A percentile compares a stretch with the other conserved stretches of the same genome.
These are phyloP conservation scores for Coelopa pilipes DNA, from an alignment of 2,888 invertebrate genomes.

Conservation along the genomic window DNA sequence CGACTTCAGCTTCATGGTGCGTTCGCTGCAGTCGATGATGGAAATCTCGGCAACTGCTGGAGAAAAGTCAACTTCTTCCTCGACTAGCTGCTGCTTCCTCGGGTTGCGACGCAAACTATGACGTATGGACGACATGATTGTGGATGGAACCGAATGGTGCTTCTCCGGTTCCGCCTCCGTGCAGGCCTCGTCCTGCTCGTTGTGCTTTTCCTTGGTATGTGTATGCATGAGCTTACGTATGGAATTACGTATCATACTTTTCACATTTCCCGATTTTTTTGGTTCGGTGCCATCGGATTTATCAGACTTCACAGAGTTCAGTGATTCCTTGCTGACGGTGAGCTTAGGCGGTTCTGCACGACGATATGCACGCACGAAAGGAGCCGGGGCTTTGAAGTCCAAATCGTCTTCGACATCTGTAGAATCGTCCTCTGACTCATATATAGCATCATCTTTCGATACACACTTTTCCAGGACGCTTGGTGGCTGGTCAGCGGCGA, in stretches of 20 bases:
- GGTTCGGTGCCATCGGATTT: conserved; percentile 44
- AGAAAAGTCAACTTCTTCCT: background rate
- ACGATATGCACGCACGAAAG: conserved; percentile 63
- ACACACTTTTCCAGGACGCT: background rate
- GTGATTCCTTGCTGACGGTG: conserved; percentile 51
- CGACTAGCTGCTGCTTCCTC: conserved; percentile 40
- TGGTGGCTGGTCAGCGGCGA: background rate
- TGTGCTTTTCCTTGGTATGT: conserved; percentile 26
- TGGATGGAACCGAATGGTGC: background rate
- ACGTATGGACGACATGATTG: conserved; percentile 53
- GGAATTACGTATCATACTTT: conserved; percentile 61
- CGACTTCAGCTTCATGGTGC: conserved; percentile 61
- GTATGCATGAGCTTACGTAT: conserved; percentile 61
- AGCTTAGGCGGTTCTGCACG: conserved; percentile 44
- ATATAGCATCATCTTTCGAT: conserved; percentile 46
- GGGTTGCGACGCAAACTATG: conserved; percentile 62
- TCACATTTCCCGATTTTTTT: conserved; percentile 50
- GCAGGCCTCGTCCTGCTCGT: conserved; percentile 24
- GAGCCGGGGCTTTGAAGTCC: conserved; percentile 59
- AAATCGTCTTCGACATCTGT: conserved; percentile 51
- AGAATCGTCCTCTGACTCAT: conserved; percentile 49
- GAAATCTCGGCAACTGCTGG: conserved; percentile 53
- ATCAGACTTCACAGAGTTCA: conserved; percentile 49
- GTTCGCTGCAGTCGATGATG: conserved; percentile 61
- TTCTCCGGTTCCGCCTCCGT: conserved; percentile 26